Conservation (phyloP, 2,797 vertebrate species). For the Podarcis siculus region DNA sequence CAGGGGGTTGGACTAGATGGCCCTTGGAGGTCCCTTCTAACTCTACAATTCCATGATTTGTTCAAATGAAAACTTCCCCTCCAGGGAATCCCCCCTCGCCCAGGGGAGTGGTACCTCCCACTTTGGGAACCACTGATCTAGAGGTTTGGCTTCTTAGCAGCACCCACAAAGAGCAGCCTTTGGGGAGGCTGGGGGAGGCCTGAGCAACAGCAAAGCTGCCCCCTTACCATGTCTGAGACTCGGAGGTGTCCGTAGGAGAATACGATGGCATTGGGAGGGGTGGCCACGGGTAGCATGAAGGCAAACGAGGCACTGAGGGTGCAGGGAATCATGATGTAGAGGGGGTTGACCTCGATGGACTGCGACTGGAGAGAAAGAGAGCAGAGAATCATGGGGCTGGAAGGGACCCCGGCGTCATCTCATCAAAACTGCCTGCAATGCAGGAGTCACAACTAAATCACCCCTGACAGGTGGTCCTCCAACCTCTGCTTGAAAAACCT, state of each 20-base stretch:
- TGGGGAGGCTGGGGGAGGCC: not conserved
- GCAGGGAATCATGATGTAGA: constrained; percentile 94
- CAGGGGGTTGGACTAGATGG: too few relatives aligned
- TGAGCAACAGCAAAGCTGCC: not conserved
- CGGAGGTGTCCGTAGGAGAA: constrained; percentile 93
- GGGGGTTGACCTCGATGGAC: constrained; percentile 88
- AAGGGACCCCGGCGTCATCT: too few relatives aligned
- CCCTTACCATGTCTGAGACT: constrained; percentile 92
- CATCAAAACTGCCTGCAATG: too few relatives aligned
- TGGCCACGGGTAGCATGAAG: constrained; percentile 97
- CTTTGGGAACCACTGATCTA: not conserved
- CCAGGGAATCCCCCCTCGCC: too few relatives aligned
- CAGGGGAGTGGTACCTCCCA: too few relatives aligned
- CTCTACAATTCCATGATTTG: too few relatives aligned
- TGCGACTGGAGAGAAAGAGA: constrained; percentile 80
- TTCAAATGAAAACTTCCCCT: too few relatives aligned
- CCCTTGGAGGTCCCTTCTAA: too few relatives aligned
- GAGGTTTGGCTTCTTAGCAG: too few relatives aligned
- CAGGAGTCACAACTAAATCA: too few relatives aligned
- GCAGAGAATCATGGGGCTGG: not conserved
- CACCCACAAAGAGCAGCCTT: not conserved
- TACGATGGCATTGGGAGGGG: constrained; percentile 96
- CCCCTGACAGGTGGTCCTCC: too few relatives aligned
- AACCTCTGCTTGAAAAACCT: too few relatives aligned
- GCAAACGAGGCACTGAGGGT: constrained; percentile 94